Percentiles rank a stretch among this genome's conserved stretches.
Evolutionary conservation across 2,797 vertebrate genomes (phyloP).

Genomic region (Lophius americanus): DNA sequence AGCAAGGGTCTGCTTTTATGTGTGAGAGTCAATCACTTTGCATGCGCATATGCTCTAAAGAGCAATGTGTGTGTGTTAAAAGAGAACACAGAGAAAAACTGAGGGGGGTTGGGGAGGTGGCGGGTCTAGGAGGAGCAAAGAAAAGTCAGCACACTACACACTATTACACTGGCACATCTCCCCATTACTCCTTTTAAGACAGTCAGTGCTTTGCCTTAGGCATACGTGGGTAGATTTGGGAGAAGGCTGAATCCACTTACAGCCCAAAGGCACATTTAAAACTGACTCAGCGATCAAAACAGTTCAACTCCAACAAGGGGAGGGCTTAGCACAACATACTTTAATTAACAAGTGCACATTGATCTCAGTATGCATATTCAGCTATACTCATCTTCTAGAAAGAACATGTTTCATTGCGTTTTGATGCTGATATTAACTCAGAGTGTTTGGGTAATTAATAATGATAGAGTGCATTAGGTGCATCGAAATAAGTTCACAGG

Average conservation of each 20-base stretch:
- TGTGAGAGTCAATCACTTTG: conserved; percentile 66
- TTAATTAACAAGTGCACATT: conserved; percentile 43
- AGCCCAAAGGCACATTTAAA: conserved; percentile 76
- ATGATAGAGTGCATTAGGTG: conserved; percentile 51
- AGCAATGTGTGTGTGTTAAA: conserved; percentile 34
- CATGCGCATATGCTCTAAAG: conserved; percentile 28
- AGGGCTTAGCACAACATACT: conserved; percentile 50
- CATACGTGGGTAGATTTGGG: conserved; percentile 79
- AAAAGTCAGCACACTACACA: conserved; percentile 71
- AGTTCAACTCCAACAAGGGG: conserved; percentile 74
- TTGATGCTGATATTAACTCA: conserved; percentile 36
- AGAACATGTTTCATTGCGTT: conserved; percentile 22
- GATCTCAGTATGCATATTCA: conserved; percentile 1
- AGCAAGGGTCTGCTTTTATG: conserved; percentile 73
- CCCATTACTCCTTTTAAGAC: conserved; percentile 75
- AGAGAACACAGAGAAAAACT: conserved; percentile 48
- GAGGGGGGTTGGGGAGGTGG: conserved; percentile 46
- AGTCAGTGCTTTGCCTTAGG: conserved; percentile 78
- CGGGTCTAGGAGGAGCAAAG: conserved; percentile 61
- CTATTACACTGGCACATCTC: conserved; percentile 75
- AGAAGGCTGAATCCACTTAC: conserved; percentile 72
- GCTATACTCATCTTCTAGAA: not conserved
- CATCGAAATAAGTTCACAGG: conserved; percentile 59
- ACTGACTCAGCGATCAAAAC: conserved; percentile 80
- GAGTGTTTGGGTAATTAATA: conserved; percentile 40